Base-by-base conservation (phyloP, 2,797 vertebrate species). In the Coregonus ussuriensis region DNA sequence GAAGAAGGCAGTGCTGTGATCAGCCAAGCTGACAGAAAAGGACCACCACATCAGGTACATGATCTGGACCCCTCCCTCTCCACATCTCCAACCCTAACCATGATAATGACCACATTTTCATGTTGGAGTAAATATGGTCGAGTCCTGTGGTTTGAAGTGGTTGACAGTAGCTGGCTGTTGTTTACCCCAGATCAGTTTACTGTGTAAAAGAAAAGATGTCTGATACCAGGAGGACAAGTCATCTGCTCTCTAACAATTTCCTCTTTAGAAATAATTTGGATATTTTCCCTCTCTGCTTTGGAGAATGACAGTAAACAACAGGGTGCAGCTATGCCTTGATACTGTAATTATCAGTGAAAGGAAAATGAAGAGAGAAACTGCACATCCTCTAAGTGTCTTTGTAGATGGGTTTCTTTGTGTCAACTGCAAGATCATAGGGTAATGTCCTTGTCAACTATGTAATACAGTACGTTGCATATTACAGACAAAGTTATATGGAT, bases 71-170 rank as follows among this genome's bases (percentile, higher is more conserved):
- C 87, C 85, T 86, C 87, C 91, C 85, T 82, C 84, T 85, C 88
- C 86, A 89, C 83, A 91, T 91, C 82, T 82, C 82, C 66, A 92
- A 87, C 89, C 89, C 91, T 71, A 47, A 25, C 86, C 90, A 69
- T 56, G 66, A 89, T 91, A 92, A 93, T 93, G 84, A 87, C 82
- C 77, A 81, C 93, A 91, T 81, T 91, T 89, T 91, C 91, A 91
- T 90, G 88, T 91, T 86, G 83, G 87, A 80, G 84, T 91, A 89
- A 90, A 89, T 88, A 87, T 79, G 86, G 89, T 83, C 84, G 88
- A 81, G 79, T 89, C 84, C 82, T 76, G 80, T 73, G 79, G 91
- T 92, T 92, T 93, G 89, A 91, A 91, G 90, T 89, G 86, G 86
- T 87, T 90, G 33, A 81, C 82, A 89, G 83, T 85, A 89, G 82